A percentile compares a stretch with the other conserved stretches of the same genome.
Evolutionary conservation across 2,113 vertebrate species (phyloP).

Genomic region (Chionodraco myersi): DNA sequence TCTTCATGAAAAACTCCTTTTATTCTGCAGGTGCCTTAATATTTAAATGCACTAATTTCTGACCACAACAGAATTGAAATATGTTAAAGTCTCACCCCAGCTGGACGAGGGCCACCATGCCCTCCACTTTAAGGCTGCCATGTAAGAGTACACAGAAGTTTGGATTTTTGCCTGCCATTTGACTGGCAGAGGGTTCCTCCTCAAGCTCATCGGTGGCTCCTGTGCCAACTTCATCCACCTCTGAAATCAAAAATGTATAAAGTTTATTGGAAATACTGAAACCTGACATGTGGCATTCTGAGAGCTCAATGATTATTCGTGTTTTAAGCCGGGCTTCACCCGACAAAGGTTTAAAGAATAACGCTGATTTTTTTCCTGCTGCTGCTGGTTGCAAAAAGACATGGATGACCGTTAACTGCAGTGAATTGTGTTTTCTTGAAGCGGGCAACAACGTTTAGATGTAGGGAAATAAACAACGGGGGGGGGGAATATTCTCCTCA

Average conservation of each 20-base stretch:
- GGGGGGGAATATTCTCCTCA: neutral
- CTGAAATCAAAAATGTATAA: slow-evolving; percentile 73
- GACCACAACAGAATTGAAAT: neutral
- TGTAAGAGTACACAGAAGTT: slow-evolving; percentile 98
- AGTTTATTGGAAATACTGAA: neutral
- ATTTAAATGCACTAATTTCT: neutral
- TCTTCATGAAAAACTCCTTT: neutral
- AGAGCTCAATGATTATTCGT: neutral
- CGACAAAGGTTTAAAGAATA: too few species aligned
- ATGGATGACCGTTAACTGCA: neutral
- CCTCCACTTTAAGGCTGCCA: slow-evolving; percentile 98
- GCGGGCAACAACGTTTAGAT: neutral
- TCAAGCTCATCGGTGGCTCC: slow-evolving; percentile 93
- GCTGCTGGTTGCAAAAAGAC: neutral
- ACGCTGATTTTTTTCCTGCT: neutral
- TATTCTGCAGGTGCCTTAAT: neutral
- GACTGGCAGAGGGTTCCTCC: slow-evolving; percentile 96
- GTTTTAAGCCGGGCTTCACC: too few species aligned
- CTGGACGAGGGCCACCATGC: slow-evolving; percentile 98
- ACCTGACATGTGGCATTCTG: neutral
- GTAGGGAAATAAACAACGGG: neutral
- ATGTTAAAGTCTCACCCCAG: slow-evolving; percentile 86
- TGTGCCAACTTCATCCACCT: slow-evolving; percentile 95
- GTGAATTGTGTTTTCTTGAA: neutral
- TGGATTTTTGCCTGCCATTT: slow-evolving; percentile 97